Evolutionary conservation across 2,113 vertebrate species (phyloP).

Genomic region (Sprattus sprattus): DNA sequence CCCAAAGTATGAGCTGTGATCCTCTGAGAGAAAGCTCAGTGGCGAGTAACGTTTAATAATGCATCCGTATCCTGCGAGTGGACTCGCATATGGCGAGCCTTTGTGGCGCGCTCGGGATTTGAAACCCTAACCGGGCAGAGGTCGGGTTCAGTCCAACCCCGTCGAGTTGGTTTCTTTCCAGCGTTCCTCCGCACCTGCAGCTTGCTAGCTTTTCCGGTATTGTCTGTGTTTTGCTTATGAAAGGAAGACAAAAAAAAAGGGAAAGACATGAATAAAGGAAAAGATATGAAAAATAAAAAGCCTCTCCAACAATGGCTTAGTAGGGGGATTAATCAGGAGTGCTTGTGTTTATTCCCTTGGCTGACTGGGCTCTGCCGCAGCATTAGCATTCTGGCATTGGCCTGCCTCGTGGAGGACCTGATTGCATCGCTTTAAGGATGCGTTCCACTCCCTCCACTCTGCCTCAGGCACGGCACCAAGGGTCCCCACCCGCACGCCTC

Average conservation of each 20-base stretch:
- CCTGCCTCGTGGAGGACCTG: slow-evolving; percentile 54
- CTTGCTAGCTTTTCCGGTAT: not conserved
- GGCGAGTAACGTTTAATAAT: not conserved
- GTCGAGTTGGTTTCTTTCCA: not conserved
- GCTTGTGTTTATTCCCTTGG: slow-evolving; percentile 40
- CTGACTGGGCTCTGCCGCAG: slow-evolving; percentile 35
- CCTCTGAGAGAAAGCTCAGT: no score
- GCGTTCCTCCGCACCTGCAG: no score
- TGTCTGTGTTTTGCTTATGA: not conserved
- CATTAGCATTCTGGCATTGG: slow-evolving; percentile 66
- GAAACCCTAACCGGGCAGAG: not conserved
- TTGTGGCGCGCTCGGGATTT: not conserved
- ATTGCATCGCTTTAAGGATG: slow-evolving; percentile 73
- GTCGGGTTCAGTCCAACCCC: not conserved
- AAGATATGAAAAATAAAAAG: not conserved
- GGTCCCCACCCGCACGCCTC: not conserved
- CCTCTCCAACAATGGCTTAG: slow-evolving; percentile 17
- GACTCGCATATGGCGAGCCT: not conserved
- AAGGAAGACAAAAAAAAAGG: not conserved
- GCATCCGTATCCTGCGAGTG: not conserved
- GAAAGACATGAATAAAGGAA: not conserved
- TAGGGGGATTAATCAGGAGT: slow-evolving; percentile 14
- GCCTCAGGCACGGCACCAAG: not conserved
- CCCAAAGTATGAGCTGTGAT: not conserved
- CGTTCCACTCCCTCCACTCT: slow-evolving; percentile 53